Evolutionary conservation across 2,797 vertebrate species (phyloP), one percentile per base, ranked within the genome.

Genomic region (Yasuhikotakia modesta): DNA sequence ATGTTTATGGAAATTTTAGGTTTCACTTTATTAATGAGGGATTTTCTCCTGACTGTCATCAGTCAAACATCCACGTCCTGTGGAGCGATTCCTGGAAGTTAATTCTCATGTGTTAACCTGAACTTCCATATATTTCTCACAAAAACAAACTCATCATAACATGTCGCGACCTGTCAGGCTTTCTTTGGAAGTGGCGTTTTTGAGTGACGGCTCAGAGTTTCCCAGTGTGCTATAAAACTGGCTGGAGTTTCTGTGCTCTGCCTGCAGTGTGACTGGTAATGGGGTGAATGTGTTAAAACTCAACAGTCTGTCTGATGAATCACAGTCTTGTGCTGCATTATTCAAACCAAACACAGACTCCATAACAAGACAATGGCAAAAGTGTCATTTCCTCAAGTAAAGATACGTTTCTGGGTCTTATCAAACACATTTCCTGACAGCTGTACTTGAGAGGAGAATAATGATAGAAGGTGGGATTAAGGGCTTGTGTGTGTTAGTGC

Each of bases 121-220:
- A n/a, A 46, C 70, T 46, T 7, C 5, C 61, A 45, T 57, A 17
- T 53, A 57, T 66, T 19, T 45, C 73, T 13, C 21, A 17, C 60
- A 65, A 35, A 74, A 65, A 65, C 60, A 75, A 75, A 32, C 61
- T 75, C 11, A 50, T 66, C 66, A 55, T 66, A 75, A 75, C 22
- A 58, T 61, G 14, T 14, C 0, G 11, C 21, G 1, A 75, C 32
- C 19, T 5, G 11, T 66, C 61, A 66, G 10, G 13, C 1, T 55
- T 65, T 53, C 32, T 55, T 75, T 75, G 22, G 4, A 75, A 66
- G 21, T 27, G 48, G 5, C 2, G 10, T 24, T 74, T 24, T 64
- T 74, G 60, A 74, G 19, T 65, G 73, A 55, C 12, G 0, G 21
- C 63, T 66, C 17, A 5, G 32, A 66, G n/a, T n/a, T 48, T 45